Percentiles rank a stretch among this genome's conserved stretches.
These are phyloP conservation scores for Scophthalmus maximus DNA, from an alignment of 2,113 vertebrate genomes.

Conservation along the genomic window DNA sequence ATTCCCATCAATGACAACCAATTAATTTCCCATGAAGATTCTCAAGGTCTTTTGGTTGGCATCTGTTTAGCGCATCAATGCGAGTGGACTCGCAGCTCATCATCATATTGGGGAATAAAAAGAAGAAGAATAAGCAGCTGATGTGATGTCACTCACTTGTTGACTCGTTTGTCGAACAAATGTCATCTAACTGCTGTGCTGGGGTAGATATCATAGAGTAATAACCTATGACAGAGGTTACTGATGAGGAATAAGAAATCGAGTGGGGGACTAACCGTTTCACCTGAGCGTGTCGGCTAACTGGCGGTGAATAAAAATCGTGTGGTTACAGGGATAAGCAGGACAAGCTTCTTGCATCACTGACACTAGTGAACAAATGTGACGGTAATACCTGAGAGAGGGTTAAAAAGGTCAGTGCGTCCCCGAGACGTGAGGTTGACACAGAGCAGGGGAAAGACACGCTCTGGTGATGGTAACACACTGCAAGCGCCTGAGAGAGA, in stretches of 20 bases:
- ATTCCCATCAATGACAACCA: slow-evolving; percentile 80
- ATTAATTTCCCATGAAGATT: slow-evolving; percentile 77
- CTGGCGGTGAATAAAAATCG: slow-evolving; percentile 28
- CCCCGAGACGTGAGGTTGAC: slow-evolving; percentile 62
- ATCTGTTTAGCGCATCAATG: slow-evolving; percentile 66
- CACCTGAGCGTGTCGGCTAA: slow-evolving; percentile 13
- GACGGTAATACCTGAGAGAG: slow-evolving; percentile 65
- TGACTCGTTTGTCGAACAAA: slow-evolving; percentile 65
- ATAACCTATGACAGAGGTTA: slow-evolving; percentile 12
- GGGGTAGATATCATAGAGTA: slow-evolving; percentile 6
- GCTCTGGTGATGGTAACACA: slow-evolving; percentile 66
- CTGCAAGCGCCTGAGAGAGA: slow-evolving; percentile 68
- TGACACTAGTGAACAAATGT: slow-evolving; percentile 50
- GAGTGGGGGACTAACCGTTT: slow-evolving; percentile 9
- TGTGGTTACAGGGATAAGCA: slow-evolving; percentile 28
- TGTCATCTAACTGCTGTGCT: background rate
- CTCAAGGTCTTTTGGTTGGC: slow-evolving; percentile 76
- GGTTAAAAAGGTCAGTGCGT: slow-evolving; percentile 61
- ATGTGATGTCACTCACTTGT: slow-evolving; percentile 69
- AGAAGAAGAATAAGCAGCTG: slow-evolving; percentile 62
- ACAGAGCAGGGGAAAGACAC: slow-evolving; percentile 70
- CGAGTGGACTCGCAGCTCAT: slow-evolving; percentile 57
- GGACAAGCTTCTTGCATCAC: slow-evolving; percentile 30
- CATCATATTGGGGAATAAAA: slow-evolving; percentile 65
- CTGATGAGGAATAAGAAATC: slow-evolving; percentile 33